Base-by-base conservation (phyloP, 2,888 invertebrate genomes). In the Melanargia galathea region DNA sequence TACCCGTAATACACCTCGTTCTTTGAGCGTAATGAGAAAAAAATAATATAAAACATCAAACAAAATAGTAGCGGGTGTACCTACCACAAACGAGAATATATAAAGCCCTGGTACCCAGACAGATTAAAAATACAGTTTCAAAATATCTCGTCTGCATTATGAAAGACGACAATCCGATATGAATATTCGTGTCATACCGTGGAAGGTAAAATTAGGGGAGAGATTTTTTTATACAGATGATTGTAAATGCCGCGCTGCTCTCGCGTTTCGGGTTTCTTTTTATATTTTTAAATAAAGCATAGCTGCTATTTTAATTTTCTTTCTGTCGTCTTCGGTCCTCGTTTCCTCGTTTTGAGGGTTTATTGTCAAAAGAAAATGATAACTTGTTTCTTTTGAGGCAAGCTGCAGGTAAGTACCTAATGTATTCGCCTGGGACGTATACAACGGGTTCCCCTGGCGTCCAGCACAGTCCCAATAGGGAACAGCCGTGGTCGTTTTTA, bases 231-330 rank as follows among this genome's bases (percentile, higher is more conserved):
- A 78, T 78, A 74, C 78, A 78, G 82, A 81, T 78, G 76, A 75
- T 71, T 64, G 64, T 75, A 78, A 80, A 78, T 71, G 75, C 75
- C 75, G n/a, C n/a, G n/a, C n/a, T 72, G 75, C 74, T 75, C 81
- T 79, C 80, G 77, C 71, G 73, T 67, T 71, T 63, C 35, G 35
- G 35, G 22, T 52, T 40, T 54, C 49, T 13, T 18, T 51, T 51
- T 52, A 61, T 61, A 61, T 61, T 56, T 63, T 66, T 66, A 62
- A 62, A 59, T 62, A 61, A 52, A 64, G 62, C 61, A 57, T 60
- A 55, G 59, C 68, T 69, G 58, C 68, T 67, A 72, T 71, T 78
- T 76, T 74, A 75, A 78, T 76, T 79, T 75, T 61, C 67, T 69
- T 63, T 70, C 57, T 68, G 68, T 72, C 70, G 62, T 61, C 57